Conservation (phyloP, 2,888 invertebrate genomes). For the Volucella bombylans region DNA sequence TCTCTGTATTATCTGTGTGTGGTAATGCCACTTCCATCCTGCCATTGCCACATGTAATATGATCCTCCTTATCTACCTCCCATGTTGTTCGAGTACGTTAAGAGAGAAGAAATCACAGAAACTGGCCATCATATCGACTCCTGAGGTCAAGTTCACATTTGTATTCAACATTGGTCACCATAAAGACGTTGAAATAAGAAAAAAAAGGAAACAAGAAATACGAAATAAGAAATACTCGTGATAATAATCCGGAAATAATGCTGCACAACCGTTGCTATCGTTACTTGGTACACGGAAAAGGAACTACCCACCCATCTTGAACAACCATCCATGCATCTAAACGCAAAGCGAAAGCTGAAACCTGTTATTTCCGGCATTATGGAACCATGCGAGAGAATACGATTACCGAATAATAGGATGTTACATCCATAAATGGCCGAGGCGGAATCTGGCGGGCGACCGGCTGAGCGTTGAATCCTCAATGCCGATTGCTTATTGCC, state of each 20-base stretch:
- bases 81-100: slow-evolving; percentile 28
- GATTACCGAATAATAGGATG: slow-evolving; percentile 74
- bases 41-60: slow-evolving; percentile 23
- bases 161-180: slow-evolving; percentile 64
- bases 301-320: background rate
- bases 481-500: too few species aligned
- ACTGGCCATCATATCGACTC: slow-evolving; percentile 59
- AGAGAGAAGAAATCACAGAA: slow-evolving; percentile 55
- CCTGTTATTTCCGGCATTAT: slow-evolving; percentile 70
- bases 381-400: slow-evolving; percentile 70
- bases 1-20: slow-evolving; percentile 8
- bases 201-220: background rate
- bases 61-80: slow-evolving; percentile 16
- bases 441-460: slow-evolving; percentile 40
- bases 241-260: slow-evolving; percentile 73
- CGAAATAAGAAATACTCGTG: slow-evolving; percentile 62
- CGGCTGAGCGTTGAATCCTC: too few species aligned
- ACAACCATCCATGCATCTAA: background rate
- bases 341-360: slow-evolving; percentile 27
- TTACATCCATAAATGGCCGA: slow-evolving; percentile 70
- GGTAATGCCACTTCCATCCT: background rate
- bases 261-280: slow-evolving; percentile 42
- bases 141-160: slow-evolving; percentile 73
- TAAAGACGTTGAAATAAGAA: slow-evolving; percentile 61
- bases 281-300: slow-evolving; percentile 18